Evolutionary conservation across 2,888 invertebrate genomes (phyloP), one percentile per base, ranked within the genome.

Genomic region (Plutella xylostella): DNA sequence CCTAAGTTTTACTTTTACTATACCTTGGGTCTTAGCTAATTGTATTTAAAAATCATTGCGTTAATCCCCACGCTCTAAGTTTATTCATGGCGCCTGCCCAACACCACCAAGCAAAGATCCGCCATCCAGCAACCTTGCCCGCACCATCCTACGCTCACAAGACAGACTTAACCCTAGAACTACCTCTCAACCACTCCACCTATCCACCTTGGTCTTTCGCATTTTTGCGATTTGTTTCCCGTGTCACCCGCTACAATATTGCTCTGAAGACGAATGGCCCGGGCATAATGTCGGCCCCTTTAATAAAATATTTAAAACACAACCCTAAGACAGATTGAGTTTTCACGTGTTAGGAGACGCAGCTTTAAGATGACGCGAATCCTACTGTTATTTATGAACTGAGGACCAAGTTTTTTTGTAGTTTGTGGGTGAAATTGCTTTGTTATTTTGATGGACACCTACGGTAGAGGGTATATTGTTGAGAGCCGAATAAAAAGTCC

Each of bases 291-390:
- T 54, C 55, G 55, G 55, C 58, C 62, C 63, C 58, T 67, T 72
- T 74, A 73, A 74, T 75, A 75, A 70, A 74, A 73, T 74, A 75
- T 75, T 68, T 63, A 70, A 18, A 22, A 6, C 6, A 11, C 41
- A 21, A n/a, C 34, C 21, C n/a, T 15, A 45, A 45, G 47, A 47
- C 45, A 47, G 47, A 47, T 47, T 47, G 35, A 40, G 43, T n/a
- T n/a, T n/a, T n/a, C n/a, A n/a, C n/a, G n/a, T n/a, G n/a, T n/a
- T n/a, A n/a, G n/a, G n/a, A n/a, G n/a, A n/a, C n/a, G n/a, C n/a
- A n/a, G n/a, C n/a, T n/a, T n/a, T n/a, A n/a, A n/a, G n/a, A n/a
- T n/a, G n/a, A n/a, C n/a, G n/a, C n/a, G n/a, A n/a, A n/a, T n/a
- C n/a, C n/a, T n/a, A n/a, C n/a, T n/a, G n/a, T n/a, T n/a, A n/a